phyloP scores from a whole-genome alignment of 1,140 invertebrate genomes.

The Eriocheir sinensis region DNA sequence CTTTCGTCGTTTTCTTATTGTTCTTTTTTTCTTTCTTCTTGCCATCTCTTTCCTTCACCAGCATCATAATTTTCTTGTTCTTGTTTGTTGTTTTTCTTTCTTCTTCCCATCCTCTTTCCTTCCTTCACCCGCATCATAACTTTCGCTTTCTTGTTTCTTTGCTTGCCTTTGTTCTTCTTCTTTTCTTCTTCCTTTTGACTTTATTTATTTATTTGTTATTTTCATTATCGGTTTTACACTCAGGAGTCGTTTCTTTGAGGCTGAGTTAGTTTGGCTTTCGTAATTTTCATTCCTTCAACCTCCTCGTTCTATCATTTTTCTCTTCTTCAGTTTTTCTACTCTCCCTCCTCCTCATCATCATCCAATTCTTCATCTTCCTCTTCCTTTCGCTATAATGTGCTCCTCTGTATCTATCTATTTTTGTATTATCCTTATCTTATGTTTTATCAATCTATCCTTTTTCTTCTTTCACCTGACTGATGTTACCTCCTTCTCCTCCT shows the following conservation, averaged over 20 bases:
- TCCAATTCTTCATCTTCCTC: not conserved
- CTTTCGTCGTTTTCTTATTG: not conserved
- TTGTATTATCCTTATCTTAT: not conserved
- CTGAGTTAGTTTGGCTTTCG: not conserved
- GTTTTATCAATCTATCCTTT: too few relatives aligned
- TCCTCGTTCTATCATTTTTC: not conserved
- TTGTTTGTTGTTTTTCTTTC: not conserved
- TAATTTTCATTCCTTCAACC: not conserved
- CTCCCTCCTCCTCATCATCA: not conserved
- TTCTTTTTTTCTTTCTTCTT: too few relatives aligned
- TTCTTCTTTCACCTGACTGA: too few relatives aligned
- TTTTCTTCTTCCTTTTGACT: not conserved
- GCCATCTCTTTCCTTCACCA: slow-evolving; percentile 3
- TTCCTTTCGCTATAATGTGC: too few relatives aligned
- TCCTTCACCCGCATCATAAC: not conserved
- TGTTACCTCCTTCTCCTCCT: not conserved
- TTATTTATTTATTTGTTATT: not conserved
- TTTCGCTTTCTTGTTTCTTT: not conserved
- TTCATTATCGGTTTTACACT: not conserved
- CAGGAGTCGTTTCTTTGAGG: not conserved
- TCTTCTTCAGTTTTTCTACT: not conserved
- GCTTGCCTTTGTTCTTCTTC: not conserved
- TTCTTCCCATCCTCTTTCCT: not conserved
- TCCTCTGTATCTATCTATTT: not conserved
- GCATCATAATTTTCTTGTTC: not conserved